These are phyloP conservation scores for Pterocles orientalis DNA, from an alignment of 2,113 vertebrate species.

Conservation along the genomic window DNA sequence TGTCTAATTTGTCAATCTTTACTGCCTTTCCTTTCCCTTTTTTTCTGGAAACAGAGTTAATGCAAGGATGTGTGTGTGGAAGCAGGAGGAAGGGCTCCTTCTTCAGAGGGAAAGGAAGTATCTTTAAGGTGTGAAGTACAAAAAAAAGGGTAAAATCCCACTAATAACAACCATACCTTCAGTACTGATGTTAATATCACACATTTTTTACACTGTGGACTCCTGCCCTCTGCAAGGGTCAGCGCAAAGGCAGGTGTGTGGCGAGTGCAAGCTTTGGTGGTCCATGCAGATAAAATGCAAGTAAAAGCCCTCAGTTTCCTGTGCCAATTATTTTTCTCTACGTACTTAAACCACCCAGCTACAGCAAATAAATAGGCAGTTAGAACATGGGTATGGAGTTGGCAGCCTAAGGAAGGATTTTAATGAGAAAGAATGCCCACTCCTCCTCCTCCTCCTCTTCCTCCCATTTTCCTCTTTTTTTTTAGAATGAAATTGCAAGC, in stretches of 20 bases:
- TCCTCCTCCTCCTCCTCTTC: background rate
- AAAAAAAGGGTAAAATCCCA: background rate
- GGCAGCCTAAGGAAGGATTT: slow-evolving; percentile 34
- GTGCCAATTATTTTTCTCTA: background rate
- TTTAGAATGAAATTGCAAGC: background rate
- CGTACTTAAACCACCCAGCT: background rate
- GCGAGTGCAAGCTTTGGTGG: background rate
- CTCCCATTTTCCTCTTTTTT: background rate
- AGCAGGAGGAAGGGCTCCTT: background rate
- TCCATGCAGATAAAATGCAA: background rate
- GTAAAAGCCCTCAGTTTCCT: background rate
- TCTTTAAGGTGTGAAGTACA: background rate
- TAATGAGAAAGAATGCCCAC: background rate
- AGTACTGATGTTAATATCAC: background rate
- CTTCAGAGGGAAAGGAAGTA: background rate
- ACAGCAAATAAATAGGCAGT: background rate
- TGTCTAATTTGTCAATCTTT: background rate
- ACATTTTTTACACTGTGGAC: background rate
- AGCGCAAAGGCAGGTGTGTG: background rate
- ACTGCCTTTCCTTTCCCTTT: background rate
- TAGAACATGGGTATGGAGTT: background rate
- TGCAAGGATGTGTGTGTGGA: background rate
- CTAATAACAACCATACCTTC: background rate
- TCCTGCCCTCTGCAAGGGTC: background rate
- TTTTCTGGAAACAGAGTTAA: background rate